phyloP scores from a whole-genome alignment of 2,113 vertebrate genomes.

The Guaruba guarouba region DNA sequence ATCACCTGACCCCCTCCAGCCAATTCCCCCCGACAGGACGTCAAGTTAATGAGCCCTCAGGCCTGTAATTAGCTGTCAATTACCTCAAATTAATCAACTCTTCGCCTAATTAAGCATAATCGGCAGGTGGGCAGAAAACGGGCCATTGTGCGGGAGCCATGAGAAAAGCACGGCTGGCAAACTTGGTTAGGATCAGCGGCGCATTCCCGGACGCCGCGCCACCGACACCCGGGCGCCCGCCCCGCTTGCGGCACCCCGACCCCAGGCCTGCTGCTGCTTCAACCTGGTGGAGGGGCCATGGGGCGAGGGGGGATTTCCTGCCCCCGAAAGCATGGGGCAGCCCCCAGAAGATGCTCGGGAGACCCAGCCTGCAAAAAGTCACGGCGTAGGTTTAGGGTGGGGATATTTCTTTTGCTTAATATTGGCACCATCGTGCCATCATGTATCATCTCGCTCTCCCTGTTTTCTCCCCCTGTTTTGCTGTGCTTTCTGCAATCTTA shows the following conservation, averaged over 20 bases:
- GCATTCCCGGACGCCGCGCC: conserved; percentile 69
- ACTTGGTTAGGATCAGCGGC: conserved; percentile 85
- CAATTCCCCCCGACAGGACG: conserved; percentile 83
- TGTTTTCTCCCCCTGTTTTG: background rate
- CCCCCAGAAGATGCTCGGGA: background rate
- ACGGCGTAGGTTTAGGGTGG: accelerated
- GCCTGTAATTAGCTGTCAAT: conserved; percentile 99
- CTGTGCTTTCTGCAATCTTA: accelerated
- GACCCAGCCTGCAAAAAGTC: background rate
- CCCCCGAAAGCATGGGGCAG: background rate
- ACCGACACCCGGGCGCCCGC: conserved; percentile 46
- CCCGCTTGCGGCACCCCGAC: background rate
- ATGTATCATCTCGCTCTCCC: accelerated
- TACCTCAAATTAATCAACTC: conserved; percentile 99
- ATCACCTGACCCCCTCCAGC: conserved; percentile 82
- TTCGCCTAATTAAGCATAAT: conserved; percentile 98
- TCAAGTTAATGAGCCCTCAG: conserved; percentile 91
- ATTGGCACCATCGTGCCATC: accelerated
- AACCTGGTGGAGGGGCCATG: background rate
- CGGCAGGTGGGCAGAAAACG: conserved; percentile 92
- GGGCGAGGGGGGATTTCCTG: background rate
- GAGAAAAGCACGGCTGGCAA: conserved; percentile 93
- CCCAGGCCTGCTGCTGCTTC: background rate
- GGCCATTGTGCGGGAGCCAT: conserved; percentile 86
- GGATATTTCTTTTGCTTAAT: background rate